phyloP scores from a whole-genome alignment of 2,797 vertebrate genomes.

The Scarus forsteni region DNA sequence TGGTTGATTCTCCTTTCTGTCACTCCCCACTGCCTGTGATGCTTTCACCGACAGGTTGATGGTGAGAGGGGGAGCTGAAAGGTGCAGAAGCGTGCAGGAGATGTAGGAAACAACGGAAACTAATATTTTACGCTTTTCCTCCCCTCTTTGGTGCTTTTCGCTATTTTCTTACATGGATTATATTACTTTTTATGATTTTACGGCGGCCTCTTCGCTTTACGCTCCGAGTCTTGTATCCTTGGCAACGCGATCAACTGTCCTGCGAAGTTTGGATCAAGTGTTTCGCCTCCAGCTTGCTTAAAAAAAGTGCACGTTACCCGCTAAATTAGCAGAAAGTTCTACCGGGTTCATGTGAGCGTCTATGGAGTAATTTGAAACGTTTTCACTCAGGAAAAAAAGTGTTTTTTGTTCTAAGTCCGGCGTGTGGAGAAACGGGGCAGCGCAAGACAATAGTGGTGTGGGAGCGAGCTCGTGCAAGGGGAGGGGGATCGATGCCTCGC shows the following conservation, averaged over 20 bases:
- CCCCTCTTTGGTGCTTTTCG: not conserved
- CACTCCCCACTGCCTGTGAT: not conserved
- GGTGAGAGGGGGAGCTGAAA: conserved; percentile 25
- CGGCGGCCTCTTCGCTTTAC: conserved; percentile 56
- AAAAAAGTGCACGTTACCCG: conserved; percentile 6
- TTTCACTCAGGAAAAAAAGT: rapidly evolving
- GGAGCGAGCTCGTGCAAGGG: conserved; percentile 45
- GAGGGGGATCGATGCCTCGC: conserved; percentile 62
- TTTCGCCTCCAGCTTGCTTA: conserved; percentile 26
- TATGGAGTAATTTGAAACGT: not conserved
- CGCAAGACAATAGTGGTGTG: conserved; percentile 69
- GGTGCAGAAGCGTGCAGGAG: not conserved
- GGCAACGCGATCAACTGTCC: conserved; percentile 72
- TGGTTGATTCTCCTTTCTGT: conserved; percentile 23
- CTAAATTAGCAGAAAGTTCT: not conserved
- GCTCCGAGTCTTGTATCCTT: conserved; percentile 64
- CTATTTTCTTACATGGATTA: not conserved
- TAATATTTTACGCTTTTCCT: not conserved
- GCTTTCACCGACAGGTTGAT: conserved; percentile 60
- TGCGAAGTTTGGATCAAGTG: conserved; percentile 73
- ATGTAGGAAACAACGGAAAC: conserved; percentile 31
- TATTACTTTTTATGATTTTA: not conserved
- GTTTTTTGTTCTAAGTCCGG: not conserved
- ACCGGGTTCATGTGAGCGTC: rapidly evolving
- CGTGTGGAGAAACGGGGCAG: conserved; percentile 42